Base-by-base conservation (phyloP, 2,888 invertebrate species). In the Actias luna region DNA sequence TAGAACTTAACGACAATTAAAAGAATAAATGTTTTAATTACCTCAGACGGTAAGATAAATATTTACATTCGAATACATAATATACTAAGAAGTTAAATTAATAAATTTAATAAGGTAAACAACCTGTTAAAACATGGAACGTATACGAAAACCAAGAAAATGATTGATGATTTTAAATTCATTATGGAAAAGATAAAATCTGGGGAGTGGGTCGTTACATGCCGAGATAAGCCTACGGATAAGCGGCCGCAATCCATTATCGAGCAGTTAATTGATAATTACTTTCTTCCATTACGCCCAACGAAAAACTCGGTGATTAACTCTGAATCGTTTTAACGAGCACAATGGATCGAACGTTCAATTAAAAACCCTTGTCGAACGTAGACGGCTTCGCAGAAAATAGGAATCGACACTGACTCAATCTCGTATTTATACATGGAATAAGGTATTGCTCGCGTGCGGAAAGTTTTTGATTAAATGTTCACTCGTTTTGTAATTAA, bases 381-480 rank as follows among this genome's bases (percentile, higher is more conserved):
- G 87, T 85, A 85, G 85, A 84, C 84, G 82, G 83, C 81, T 88
- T 87, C 85, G 82, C 83, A 80, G 85, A 85, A 86, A 82, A 86
- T 84, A 84, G 85, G 83, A 86, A 84, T 87, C 87, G 86, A 83
- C 83, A 83, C 87, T 84, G 85, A 87, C 88, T 88, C 88, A 87
- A 90, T 89, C 88, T 85, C 84, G 87, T 90, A 89, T 55, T 29
- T 27, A 29, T 89, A 89, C 89, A 88, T 88, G 89, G 87, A 89
- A 88, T 89, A 90, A 91, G 88, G 84, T 88, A 89, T 88, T 86
- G 85, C 88, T 89, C 88, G 91, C 89, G 87, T 89, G 89, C 86
- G 85, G 85, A 87, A 89, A 92, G 83, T 90, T 91, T 90, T 91
- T 89, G 91, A 90, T 92, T 90, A 91, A 90, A 90, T 89, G 90